Base-by-base conservation (phyloP, 2,888 invertebrate genomes). In the Archips crataeganus region DNA sequence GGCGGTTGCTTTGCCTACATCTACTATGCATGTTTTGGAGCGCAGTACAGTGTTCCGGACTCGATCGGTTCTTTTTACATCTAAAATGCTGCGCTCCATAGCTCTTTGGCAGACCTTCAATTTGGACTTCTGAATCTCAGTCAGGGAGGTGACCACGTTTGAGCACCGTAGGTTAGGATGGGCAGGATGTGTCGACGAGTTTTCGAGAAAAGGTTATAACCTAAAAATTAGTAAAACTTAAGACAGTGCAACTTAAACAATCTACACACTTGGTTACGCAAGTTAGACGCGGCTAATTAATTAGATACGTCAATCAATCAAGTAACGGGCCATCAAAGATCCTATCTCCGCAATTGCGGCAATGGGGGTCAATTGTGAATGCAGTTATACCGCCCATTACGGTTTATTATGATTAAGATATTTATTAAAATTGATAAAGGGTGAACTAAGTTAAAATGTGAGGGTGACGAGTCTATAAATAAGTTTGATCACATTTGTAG, bases 291-390 rank as follows among this genome's bases (percentile, higher is more conserved):
- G 36, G 51, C 70, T 74, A 70, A 74, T 74, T 74, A 70, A 64
- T 59, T 45, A 62, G 63, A 64, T 60, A 61, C 69, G 69, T 69
- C 70, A 74, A 70, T 74, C 74, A 65, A 74, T 69, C 69, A 64
- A 66, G 34, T 57, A 51, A 70, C 68, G 68, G 47, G 51, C 42
- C 68, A 67, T 69, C 39, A 49, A 51, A 54, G 64, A 65, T 65
- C 68, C 36, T 54, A 70, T 70, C 70, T 70, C 49, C 69, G 36
- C 60, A 23, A 23, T 57, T 67, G 57, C 57, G 42, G 57, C 63
- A 64, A 74, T 74, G 70, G 70, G 74, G 74, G 74, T 65, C 74
- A 74, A 74, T 74, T 74, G 74, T 74, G 54, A 47, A 39, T 65
- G 61, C 57, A 63, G 57, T 63, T 63, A 63, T 63, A 45, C 45